Percentiles rank a stretch among this genome's conserved stretches.
phyloP scores from a whole-genome alignment of 2,888 invertebrate genomes.

The Schrankia costaestrigalis region DNA sequence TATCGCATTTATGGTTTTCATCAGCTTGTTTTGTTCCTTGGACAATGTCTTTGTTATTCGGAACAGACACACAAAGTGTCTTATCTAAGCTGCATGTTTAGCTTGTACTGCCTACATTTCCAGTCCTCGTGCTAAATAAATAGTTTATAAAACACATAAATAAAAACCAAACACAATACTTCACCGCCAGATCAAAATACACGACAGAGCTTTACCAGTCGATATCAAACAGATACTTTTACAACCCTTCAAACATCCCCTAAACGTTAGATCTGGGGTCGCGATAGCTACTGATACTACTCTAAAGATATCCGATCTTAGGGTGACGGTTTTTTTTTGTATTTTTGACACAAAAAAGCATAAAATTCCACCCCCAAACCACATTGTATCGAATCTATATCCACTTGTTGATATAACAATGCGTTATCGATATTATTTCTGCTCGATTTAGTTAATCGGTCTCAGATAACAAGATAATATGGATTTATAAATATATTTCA shows the following conservation, averaged over 20 bases:
- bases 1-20: too few relatives aligned
- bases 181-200: too few relatives aligned
- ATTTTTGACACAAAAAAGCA: conserved; percentile 17
- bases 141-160: too few relatives aligned
- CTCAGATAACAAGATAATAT: conserved; percentile 21
- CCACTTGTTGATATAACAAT: conserved; percentile 28
- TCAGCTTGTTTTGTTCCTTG: too few relatives aligned
- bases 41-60: too few relatives aligned
- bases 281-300: conserved; percentile 7
- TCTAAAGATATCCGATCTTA: background rate
- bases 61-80: too few relatives aligned
- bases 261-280: conserved; percentile 11
- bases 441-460: conserved; percentile 17
- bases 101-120: too few relatives aligned
- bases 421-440: conserved; percentile 15
- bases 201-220: too few relatives aligned
- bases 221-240: conserved; percentile 12
- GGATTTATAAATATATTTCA: conserved; percentile 1
- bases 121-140: too few relatives aligned
- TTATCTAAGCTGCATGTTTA: too few relatives aligned
- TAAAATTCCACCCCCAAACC: conserved; percentile 9
- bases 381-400: conserved; percentile 17
- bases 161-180: too few relatives aligned
- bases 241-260: conserved; percentile 8
- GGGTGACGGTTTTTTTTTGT: too few relatives aligned